Evolutionary conservation across 2,888 invertebrate genomes (phyloP).

Genomic region (Elegia similella): DNA sequence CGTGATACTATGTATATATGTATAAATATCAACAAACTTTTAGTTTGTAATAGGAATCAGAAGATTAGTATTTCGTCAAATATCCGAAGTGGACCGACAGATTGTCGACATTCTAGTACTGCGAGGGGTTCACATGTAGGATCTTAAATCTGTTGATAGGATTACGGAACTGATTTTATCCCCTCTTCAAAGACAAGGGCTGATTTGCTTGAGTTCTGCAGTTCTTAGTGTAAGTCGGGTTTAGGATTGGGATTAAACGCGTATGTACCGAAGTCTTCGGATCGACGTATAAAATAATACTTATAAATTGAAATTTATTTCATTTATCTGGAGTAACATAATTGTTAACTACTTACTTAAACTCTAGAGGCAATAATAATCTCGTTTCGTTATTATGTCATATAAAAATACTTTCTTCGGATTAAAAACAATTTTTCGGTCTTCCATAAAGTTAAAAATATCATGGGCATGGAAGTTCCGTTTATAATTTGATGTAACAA

Average conservation of each 20-base stretch:
- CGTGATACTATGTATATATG: no score
- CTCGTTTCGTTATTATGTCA: no score
- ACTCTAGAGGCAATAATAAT: no score
- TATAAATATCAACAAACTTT: no score
- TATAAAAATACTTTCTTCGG: background rate
- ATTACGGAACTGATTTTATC: background rate
- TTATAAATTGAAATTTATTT: no score
- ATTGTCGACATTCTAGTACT: background rate
- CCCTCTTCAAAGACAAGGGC: background rate
- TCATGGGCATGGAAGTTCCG: no score
- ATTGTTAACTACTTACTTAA: background rate
- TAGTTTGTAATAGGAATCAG: no score
- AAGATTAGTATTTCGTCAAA: background rate
- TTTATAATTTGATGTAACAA: no score
- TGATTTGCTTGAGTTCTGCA: background rate
- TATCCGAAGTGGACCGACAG: background rate
- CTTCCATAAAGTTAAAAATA: no score
- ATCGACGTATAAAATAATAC: background rate
- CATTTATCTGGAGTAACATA: no score
- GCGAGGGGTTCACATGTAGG: background rate
- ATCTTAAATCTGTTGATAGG: background rate
- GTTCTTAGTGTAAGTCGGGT: slow-evolving; percentile 1
- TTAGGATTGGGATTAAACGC: background rate
- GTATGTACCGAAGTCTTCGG: background rate
- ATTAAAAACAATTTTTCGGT: no score